Evolutionary conservation across 2,888 invertebrate species (phyloP).

Genomic region (Catocala fraxini): DNA sequence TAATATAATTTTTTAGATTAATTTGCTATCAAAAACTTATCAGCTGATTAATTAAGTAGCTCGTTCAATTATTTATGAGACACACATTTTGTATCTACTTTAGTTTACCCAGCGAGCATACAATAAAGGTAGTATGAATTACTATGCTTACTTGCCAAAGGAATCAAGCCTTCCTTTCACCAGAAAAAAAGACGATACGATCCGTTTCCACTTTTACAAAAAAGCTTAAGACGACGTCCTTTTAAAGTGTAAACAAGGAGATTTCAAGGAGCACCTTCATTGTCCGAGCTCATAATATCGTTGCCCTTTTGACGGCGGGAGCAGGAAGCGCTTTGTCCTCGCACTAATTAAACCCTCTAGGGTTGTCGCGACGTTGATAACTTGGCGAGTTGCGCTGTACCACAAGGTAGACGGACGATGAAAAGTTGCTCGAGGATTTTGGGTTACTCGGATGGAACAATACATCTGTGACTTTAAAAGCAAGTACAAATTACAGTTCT

Average conservation of each 20-base stretch:
- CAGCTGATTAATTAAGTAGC: too few relatives aligned
- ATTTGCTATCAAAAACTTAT: too few relatives aligned
- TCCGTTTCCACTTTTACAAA: slow-evolving; percentile 41
- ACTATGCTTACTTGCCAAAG: neutral
- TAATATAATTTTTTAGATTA: too few relatives aligned
- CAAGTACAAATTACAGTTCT: too few relatives aligned
- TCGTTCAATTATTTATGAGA: too few relatives aligned
- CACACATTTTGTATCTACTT: too few relatives aligned
- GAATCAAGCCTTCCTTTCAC: slow-evolving; percentile 5
- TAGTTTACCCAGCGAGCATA: too few relatives aligned
- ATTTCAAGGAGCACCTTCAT: slow-evolving; percentile 50
- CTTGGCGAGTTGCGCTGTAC: slow-evolving; percentile 38
- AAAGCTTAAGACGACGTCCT: slow-evolving; percentile 45
- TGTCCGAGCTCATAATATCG: slow-evolving; percentile 60
- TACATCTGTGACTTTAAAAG: too few relatives aligned
- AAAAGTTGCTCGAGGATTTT: neutral
- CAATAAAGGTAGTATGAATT: too few relatives aligned
- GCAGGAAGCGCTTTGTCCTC: slow-evolving; percentile 62
- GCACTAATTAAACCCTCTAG: slow-evolving; percentile 64
- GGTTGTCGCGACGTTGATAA: slow-evolving; percentile 51
- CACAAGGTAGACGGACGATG: slow-evolving; percentile 26
- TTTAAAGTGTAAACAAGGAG: slow-evolving; percentile 53
- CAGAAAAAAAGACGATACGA: slow-evolving; percentile 28
- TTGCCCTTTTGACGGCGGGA: slow-evolving; percentile 51
- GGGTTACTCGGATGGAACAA: too few relatives aligned